Evolutionary conservation across 2,888 invertebrate species (phyloP), one percentile per base, ranked within the genome.

Genomic region (Folsomia candida): DNA sequence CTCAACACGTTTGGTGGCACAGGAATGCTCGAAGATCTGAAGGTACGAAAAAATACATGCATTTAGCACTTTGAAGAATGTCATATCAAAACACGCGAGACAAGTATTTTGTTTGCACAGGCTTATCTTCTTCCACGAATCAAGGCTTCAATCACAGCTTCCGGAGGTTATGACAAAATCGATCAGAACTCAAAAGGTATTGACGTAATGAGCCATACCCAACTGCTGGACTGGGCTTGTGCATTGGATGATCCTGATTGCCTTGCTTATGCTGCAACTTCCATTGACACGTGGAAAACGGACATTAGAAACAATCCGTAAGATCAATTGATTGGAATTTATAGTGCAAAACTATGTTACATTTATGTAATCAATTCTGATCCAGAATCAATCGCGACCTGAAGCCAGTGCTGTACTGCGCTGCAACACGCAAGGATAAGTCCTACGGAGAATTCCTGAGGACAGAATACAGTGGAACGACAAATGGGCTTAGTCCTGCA

Each of bases 201-300:
- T 9, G 63, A 27, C n/a, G 74, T 74, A 1, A 28, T 74, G 1
- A 64, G 71, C 1, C 71, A 70, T 27, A 69, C 67, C 1, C 65
- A 66, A 37, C 60, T 74, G 4, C 25, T 74, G 6, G 70, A 74
- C 27, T 74, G 72, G 72, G 69, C 70, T 18, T 74, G 74, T 59
- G 68, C 64, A 6, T 27, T 70, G 14, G 51, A 58, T 3, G 64
- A 65, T 6, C 9, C 25, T 2, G 29, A n/a, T 2, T 74, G 74
- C 28, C 29, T 57, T 6, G 51, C 51, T 1, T 68, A 74, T 37
- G 60, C 68, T 0, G 6, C 20, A 1, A 64, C 58, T 27, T 24
- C 66, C 0, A 66, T 70, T 3, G 59, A 67, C 14, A 58, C 51
- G 2, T 74, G 74, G 74, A 68, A 69, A 11, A 28, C 2, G 14